phyloP scores from a whole-genome alignment of 1,140 invertebrate genomes.

The Drosophila athabasca region DNA sequence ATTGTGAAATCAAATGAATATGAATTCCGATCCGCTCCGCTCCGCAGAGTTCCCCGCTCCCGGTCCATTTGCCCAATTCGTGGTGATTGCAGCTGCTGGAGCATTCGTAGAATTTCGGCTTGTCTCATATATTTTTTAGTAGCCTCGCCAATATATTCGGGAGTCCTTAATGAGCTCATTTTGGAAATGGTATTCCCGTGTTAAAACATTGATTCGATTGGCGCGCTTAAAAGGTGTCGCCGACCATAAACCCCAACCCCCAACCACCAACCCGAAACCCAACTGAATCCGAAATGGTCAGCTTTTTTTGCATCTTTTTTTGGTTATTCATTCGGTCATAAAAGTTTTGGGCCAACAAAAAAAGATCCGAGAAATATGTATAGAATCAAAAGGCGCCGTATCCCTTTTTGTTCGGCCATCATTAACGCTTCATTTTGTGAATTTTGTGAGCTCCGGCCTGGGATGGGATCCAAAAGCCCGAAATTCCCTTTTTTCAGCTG shows the following conservation, averaged over 20 bases:
- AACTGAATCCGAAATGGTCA: too few relatives aligned
- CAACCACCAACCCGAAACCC: slow-evolving; percentile 3
- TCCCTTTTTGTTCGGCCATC: slow-evolving; percentile 50
- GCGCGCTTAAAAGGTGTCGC: slow-evolving; percentile 81
- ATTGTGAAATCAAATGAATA: slow-evolving; percentile 82
- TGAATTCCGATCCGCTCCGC: slow-evolving; percentile 50
- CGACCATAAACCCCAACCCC: slow-evolving; percentile 35
- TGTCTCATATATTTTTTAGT: slow-evolving; percentile 44
- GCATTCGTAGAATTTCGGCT: slow-evolving; percentile 70
- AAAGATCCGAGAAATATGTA: slow-evolving; percentile 10
- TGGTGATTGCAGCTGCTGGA: slow-evolving; percentile 21
- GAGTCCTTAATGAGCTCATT: slow-evolving; percentile 74
- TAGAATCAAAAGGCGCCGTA: slow-evolving; percentile 71
- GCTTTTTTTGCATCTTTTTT: slow-evolving; percentile 13
- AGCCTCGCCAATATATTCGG: slow-evolving; percentile 49
- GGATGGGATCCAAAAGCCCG: background rate
- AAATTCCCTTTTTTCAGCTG: slow-evolving; percentile 63
- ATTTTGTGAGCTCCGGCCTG: background rate
- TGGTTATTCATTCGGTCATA: slow-evolving; percentile 51
- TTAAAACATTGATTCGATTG: slow-evolving; percentile 82
- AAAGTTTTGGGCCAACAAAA: slow-evolving; percentile 59
- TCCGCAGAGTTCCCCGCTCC: background rate
- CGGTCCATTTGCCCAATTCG: slow-evolving; percentile 46
- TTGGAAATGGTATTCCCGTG: slow-evolving; percentile 79
- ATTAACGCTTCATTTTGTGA: slow-evolving; percentile 44